These are phyloP conservation scores for Mastomys coucha DNA, from an alignment of 2,113 vertebrate species.

Conservation along the genomic window DNA sequence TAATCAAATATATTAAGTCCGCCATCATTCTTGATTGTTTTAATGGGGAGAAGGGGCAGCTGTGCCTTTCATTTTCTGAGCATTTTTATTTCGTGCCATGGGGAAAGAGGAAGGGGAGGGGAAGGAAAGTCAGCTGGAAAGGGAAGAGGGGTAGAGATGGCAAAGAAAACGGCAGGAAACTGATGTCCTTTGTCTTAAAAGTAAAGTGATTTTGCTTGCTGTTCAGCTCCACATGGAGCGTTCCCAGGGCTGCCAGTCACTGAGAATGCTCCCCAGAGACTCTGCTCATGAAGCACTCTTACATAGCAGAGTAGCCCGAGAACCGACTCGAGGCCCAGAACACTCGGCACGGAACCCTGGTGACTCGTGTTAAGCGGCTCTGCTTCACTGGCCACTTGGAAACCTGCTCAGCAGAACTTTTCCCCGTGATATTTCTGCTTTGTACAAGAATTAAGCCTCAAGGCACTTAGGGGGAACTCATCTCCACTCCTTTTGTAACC, in stretches of 20 bases:
- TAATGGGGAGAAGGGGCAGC: conserved; percentile 78
- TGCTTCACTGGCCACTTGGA: background rate
- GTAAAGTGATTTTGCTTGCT: conserved; percentile 69
- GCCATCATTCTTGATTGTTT: conserved; percentile 74
- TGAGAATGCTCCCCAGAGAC: background rate
- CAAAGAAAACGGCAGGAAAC: conserved; percentile 60
- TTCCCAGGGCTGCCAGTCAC: conserved; percentile 46
- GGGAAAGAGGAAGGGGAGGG: background rate
- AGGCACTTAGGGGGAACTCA: background rate
- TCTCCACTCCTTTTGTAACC: background rate
- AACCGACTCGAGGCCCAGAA: background rate
- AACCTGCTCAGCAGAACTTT: background rate
- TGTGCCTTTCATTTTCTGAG: conserved; percentile 65
- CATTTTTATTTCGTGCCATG: conserved; percentile 63
- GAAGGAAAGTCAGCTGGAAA: background rate
- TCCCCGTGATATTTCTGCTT: background rate
- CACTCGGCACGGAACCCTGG: background rate
- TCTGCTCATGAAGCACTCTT: background rate
- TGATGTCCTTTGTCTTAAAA: conserved; percentile 70
- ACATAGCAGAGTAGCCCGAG: background rate
- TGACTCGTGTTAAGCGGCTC: background rate
- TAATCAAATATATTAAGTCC: conserved; percentile 77
- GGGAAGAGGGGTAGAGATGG: background rate
- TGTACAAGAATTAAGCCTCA: background rate
- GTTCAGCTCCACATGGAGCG: conserved; percentile 31